Conservation (phyloP, 2,797 vertebrate genomes). For the Chrysocyon brachyurus region DNA sequence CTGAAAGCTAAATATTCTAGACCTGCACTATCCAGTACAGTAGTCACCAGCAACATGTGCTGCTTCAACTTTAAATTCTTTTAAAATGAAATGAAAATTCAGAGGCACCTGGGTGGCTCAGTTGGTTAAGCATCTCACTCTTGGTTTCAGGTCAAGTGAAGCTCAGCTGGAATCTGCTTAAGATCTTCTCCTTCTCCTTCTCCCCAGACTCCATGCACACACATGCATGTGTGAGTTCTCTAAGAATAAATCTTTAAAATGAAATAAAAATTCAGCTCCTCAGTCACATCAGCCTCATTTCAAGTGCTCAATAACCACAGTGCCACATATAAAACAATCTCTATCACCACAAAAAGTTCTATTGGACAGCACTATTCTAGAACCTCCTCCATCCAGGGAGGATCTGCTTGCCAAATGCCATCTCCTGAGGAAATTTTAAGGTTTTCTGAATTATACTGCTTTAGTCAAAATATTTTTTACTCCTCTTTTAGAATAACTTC, state of each 20-base stretch:
- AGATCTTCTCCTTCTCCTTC: no score
- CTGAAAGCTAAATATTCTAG: not conserved
- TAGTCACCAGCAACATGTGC: not conserved
- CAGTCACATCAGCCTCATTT: not conserved
- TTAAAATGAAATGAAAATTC: not conserved
- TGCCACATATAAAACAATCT: not conserved
- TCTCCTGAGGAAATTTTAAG: not conserved
- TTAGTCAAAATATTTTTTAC: not conserved
- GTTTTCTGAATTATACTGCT: not conserved
- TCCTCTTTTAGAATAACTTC: not conserved
- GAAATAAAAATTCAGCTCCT: not conserved
- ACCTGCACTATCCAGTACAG: not conserved
- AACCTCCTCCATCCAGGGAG: not conserved
- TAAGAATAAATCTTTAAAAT: not conserved
- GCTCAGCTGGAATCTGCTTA: no score
- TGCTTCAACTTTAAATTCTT: not conserved
- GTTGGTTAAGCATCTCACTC: not conserved
- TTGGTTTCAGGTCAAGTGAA: no score
- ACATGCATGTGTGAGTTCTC: no score
- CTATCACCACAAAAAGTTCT: not conserved
- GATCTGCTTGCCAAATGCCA: not conserved
- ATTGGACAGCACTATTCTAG: not conserved
- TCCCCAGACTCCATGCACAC: no score
- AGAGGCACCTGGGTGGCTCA: not conserved
- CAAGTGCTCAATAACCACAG: not conserved